These are phyloP conservation scores for Helicoverpa zea DNA, from an alignment of 1,140 invertebrate genomes.

Conservation along the genomic window DNA sequence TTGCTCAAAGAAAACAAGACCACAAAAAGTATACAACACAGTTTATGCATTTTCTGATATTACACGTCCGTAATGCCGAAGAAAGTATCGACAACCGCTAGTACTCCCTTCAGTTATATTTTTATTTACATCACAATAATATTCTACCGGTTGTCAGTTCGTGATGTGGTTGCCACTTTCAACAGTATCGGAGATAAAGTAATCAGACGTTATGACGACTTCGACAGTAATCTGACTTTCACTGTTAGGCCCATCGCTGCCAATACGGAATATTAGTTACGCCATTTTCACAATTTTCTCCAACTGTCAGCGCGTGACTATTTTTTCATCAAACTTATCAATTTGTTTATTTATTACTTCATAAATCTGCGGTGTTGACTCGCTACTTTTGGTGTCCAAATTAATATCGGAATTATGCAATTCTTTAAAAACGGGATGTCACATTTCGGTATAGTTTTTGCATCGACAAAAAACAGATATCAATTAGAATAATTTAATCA, in stretches of 20 bases:
- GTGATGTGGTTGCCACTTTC: conserved; percentile 44
- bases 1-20: too few species aligned
- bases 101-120: neutral
- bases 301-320: conserved; percentile 69
- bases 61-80: neutral
- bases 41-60: neutral
- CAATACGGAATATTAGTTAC: conserved; percentile 61
- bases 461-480: too few species aligned
- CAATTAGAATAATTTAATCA: too few species aligned
- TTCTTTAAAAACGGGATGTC: too few species aligned
- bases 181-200: conserved; percentile 9
- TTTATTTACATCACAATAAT: neutral
- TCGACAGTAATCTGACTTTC: conserved; percentile 54
- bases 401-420: neutral
- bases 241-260: conserved; percentile 38
- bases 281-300: conserved; percentile 73
- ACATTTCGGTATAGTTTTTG: too few species aligned
- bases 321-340: conserved; percentile 48
- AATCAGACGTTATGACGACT: conserved; percentile 29
- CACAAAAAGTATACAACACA: neutral
- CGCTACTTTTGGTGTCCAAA: conserved; percentile 12
- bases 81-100: conserved; percentile 1
- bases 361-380: conserved; percentile 36
- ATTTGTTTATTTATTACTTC: conserved; percentile 55
- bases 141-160: neutral